phyloP scores from a whole-genome alignment of 2,797 vertebrate species.

The Anomalospiza imberbis region DNA sequence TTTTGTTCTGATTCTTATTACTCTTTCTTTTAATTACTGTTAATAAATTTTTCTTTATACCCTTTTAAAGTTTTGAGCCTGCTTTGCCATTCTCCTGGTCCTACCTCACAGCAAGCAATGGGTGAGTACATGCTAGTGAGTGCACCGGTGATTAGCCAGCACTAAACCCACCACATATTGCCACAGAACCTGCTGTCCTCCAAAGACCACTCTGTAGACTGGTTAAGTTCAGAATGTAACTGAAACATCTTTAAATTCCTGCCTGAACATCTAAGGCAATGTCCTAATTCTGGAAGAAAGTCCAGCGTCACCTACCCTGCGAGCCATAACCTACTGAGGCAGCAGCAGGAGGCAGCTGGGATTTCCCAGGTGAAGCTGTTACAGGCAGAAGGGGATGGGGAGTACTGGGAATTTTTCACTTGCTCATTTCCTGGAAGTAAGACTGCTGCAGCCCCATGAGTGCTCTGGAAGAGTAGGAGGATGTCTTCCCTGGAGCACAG shows the following conservation, averaged over 20 bases:
- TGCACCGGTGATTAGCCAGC: not conserved
- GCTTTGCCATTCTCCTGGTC: not conserved
- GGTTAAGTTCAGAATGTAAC: not conserved
- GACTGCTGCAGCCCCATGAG: not conserved
- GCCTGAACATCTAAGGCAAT: not conserved
- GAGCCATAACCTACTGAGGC: not conserved
- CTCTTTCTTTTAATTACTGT: not conserved
- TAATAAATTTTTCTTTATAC: not conserved
- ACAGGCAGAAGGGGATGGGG: not conserved
- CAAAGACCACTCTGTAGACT: not conserved
- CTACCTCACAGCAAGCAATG: not conserved
- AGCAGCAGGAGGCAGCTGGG: not conserved
- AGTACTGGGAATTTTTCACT: not conserved
- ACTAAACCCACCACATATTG: not conserved
- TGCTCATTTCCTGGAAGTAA: not conserved
- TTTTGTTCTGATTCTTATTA: not conserved
- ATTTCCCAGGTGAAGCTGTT: not conserved
- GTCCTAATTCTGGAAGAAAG: not conserved
- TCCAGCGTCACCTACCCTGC: not conserved
- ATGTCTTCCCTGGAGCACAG: not conserved
- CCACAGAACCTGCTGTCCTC: not conserved
- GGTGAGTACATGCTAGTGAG: not conserved
- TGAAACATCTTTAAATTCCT: not conserved
- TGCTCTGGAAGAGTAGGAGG: not conserved
- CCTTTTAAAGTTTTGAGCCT: not conserved